Evolutionary conservation across 2,888 invertebrate genomes (phyloP), one percentile per base, ranked within the genome.

Genomic region (Agrilus mali): DNA sequence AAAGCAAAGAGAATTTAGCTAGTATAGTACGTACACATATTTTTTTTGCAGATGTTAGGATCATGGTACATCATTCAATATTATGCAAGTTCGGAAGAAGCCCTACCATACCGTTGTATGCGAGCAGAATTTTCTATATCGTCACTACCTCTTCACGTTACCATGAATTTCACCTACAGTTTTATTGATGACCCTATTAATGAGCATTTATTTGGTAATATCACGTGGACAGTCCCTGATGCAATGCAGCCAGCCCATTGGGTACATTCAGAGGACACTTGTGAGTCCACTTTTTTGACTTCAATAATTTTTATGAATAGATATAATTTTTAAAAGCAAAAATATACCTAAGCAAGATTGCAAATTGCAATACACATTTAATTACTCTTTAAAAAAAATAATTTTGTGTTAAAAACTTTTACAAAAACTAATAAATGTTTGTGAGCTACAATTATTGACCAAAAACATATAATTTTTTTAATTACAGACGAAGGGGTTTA

Each of bases 131-230:
- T 84, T 53, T 76, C 77, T 3, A 65, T 74, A 53, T 65, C 72
- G 4, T 52, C 67, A 4, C 67, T 68, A 59, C 66, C 71, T 1
- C 72, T 76, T 8, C 78, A 84, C 56, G 80, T 87, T 38, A 86
- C 84, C 1, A 88, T 90, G 88, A 86, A 88, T 66, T 87, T 89
- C 65, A 87, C 86, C 2, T 90, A 88, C 62, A 83, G 83, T 43
- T 90, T 83, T 56, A 81, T 80, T 1, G 86, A 89, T 59, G 89
- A 89, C 66, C 88, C 89, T 1, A 66, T 82, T 6, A 81, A 84
- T 20, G 88, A 89, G 63, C 77, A 77, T 47, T 73, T 89, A 7
- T 72, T 80, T 36, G 89, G 89, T 1, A 90, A 89, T 61, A 88
- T 90, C 51, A 89, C 89, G 0, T 90, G 88, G 88, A 73, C 75